Base-by-base conservation (phyloP, 2,797 vertebrate species). In the Pangasius mekongensis region DNA sequence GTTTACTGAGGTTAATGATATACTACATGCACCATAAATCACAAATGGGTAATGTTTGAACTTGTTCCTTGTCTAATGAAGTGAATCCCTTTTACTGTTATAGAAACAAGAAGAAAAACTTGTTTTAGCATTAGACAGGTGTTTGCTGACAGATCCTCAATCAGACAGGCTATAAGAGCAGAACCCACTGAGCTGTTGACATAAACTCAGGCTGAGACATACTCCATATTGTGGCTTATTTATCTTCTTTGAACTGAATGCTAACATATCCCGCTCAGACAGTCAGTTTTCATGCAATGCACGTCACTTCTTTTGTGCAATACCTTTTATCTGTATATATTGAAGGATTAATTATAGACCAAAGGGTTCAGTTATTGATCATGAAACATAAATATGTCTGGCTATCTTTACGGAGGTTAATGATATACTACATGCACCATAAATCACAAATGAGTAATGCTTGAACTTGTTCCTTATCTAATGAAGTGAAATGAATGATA, bases 121-220 rank as follows among this genome's bases (percentile, higher is more conserved):
- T 24, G 27, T 58, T 85, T 77, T n/a, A 27, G 16, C 66, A 81
- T 22, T 80, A 69, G 60, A 85, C 39, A n/a, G n/a, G n/a, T 78
- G 52, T 85, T 80, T 66, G 14, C 22, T 69, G 52, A 71, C 16
- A 3, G 43, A 76, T 39, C 33, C 71, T 66, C 13, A 49, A 39
- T 73, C 36, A 49, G 36, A 81, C 13, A 86, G 30, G 56, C 56
- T 52, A 52, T 82, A 73, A 62, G 56, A 85, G 62, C 9, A 43
- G 36, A 56, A 76, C 33, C 30, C n/a, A 56, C 5, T 27, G 36
- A 24, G 52, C 36, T 16, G 36, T 67, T 56, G 30, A 27, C 7
- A 5, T 39, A n/a, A 82, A 62, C 18, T 43, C 22, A 82, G 18
- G 7, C 14, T n/a, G 43, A 49, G 24, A 33, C 13, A 4, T 30